Conservation (phyloP, 2,888 invertebrate species). For the Pammene aurita region DNA sequence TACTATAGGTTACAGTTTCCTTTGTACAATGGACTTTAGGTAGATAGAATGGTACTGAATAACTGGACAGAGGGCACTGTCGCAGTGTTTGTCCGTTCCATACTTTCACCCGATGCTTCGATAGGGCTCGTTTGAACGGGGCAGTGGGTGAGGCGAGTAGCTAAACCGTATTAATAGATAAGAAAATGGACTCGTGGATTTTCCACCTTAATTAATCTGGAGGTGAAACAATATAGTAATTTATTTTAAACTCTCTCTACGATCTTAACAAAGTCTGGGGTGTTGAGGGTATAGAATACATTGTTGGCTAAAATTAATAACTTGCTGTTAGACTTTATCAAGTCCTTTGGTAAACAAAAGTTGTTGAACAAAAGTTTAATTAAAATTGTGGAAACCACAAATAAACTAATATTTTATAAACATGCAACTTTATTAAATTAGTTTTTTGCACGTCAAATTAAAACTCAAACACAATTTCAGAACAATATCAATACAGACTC, state of each 20-base stretch:
- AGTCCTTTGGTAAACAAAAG: not conserved
- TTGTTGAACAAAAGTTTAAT: no score
- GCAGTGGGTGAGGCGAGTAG: constrained; percentile 51
- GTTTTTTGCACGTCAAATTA: no score
- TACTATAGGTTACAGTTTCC: constrained; percentile 17
- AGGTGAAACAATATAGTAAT: constrained; percentile 25
- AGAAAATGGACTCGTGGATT: constrained; percentile 21
- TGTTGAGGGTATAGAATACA: no score
- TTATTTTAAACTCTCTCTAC: constrained; percentile 10
- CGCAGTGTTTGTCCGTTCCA: constrained; percentile 72
- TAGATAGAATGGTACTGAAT: constrained; percentile 60
- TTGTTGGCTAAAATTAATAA: constrained; percentile 2
- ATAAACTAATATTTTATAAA: no score
- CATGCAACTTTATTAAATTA: no score
- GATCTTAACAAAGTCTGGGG: not conserved
- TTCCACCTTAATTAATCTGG: constrained; percentile 20
- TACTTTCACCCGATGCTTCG: constrained; percentile 78
- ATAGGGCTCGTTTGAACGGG: constrained; percentile 59
- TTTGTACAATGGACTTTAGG: constrained; percentile 20
- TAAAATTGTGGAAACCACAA: no score
- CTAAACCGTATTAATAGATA: constrained; percentile 47
- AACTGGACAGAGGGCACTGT: constrained; percentile 77
- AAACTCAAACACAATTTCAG: no score
- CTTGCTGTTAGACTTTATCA: not conserved
- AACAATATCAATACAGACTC: no score